Evolutionary conservation across 2,888 invertebrate species (phyloP), one percentile per base, ranked within the genome.

Genomic region (Drosophila borealis): DNA sequence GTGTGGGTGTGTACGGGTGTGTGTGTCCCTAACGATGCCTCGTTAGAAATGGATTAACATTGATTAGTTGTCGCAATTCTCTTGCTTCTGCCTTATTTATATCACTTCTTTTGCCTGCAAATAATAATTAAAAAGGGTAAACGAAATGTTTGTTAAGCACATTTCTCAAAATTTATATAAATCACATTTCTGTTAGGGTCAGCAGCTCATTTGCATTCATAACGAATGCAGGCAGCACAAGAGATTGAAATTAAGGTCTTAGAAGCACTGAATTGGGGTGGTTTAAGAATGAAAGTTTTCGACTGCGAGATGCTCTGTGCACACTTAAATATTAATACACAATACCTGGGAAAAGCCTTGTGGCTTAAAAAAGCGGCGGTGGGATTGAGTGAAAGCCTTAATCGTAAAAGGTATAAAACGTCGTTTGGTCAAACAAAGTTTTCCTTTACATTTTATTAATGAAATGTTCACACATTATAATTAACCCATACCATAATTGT

Each of bases 31-130:
- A 87, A 89, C 77, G 89, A 81, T 41, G 59, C 37, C 74, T 85
- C 89, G 86, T 85, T 89, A 87, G 77, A 80, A 85, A 89, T 77
- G 88, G 74, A 89, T 85, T 87, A 85, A 75, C 82, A 81, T 79
- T 89, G 89, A 85, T 85, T 85, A 85, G 84, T 69, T 84, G 63
- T 62, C 56, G 25, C 67, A 39, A 3, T 53, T 42, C 21, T n/a
- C 29, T 11, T 17, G 3, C 66, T 39, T 49, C 10, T 41, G 11
- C 29, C 41, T 19, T 36, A 46, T 48, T 55, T 41, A 36, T 60
- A 4, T 34, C 44, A 25, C 46, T 45, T 34, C 11, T 50, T 57
- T 65, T 17, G 34, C 25, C 3, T 13, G 46, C 34, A 66, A 80
- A 48, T 61, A 42, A 63, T 79, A 77, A 83, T 86, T 83, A 77